Evolutionary conservation across 35 echinoderm and acorn worm species (phyloP).

Genomic region (Hemicentrotus pulcherrimus): DNA sequence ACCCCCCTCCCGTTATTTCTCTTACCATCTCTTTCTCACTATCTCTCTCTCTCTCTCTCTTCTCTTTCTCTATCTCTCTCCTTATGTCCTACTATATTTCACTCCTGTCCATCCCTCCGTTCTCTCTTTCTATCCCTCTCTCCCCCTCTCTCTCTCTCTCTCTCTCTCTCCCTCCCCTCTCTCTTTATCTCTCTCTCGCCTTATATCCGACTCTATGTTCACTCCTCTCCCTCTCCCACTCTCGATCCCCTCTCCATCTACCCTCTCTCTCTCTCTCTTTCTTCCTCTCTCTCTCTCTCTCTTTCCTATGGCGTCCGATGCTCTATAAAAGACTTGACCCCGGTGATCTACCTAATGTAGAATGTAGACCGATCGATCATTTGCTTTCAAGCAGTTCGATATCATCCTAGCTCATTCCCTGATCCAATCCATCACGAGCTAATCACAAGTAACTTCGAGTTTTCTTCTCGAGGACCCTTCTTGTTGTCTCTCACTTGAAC

Average conservation of each 20-base stretch:
- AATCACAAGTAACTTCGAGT: not conserved
- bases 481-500: too few relatives aligned
- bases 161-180: too few relatives aligned
- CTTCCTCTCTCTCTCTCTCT: not conserved
- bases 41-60: not conserved
- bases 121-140: not conserved
- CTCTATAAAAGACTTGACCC: not conserved
- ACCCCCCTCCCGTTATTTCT: not conserved
- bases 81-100: not conserved
- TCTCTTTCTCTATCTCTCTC: not conserved
- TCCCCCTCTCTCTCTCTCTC: too few relatives aligned
- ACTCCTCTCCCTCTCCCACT: not conserved
- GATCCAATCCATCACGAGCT: not conserved
- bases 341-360: not conserved
- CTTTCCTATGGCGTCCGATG: not conserved
- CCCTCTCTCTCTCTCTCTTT: not conserved
- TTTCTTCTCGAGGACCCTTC: not conserved
- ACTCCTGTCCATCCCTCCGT: not conserved
- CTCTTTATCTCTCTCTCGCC: too few relatives aligned
- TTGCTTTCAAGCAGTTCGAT: constrained; percentile 17
- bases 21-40: not conserved
- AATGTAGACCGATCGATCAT: not conserved
- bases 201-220: too few relatives aligned
- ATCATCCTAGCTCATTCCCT: not conserved
- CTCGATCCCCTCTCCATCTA: not conserved